These are phyloP conservation scores for Australoheros scitulus DNA, from an alignment of 2,113 vertebrate species.

Conservation along the genomic window DNA sequence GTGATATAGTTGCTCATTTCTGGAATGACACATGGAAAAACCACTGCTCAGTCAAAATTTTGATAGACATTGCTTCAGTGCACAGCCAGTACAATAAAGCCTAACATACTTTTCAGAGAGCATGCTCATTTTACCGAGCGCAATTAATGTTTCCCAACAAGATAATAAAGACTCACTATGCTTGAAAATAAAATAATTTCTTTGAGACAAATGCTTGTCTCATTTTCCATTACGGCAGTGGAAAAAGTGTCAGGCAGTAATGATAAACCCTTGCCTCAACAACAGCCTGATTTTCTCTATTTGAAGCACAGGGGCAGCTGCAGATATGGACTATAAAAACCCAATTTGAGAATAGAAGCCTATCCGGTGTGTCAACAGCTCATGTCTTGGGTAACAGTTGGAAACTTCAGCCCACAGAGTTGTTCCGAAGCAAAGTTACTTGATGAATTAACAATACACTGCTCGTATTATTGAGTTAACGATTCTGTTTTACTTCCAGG, in stretches of 20 bases:
- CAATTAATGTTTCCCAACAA: conserved; percentile 19
- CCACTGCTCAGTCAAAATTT: background rate
- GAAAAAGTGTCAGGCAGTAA: conserved; percentile 59
- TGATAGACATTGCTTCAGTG: background rate
- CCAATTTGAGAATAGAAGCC: conserved; percentile 74
- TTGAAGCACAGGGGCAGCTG: conserved; percentile 77
- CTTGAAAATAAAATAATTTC: conserved; percentile 33
- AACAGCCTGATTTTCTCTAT: conserved; percentile 70
- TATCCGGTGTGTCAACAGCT: conserved; percentile 68
- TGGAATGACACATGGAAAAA: conserved; percentile 21
- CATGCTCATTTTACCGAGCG: background rate
- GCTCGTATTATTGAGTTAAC: conserved; percentile 66
- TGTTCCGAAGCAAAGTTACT: conserved; percentile 60
- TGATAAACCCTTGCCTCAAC: conserved; percentile 65
- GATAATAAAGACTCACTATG: conserved; percentile 2
- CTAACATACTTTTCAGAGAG: background rate
- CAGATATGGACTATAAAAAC: conserved; percentile 78
- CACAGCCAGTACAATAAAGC: background rate
- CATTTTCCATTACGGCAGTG: conserved; percentile 59
- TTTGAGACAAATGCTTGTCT: conserved; percentile 40
- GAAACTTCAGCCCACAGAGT: conserved; percentile 54
- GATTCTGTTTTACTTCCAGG: conserved; percentile 72
- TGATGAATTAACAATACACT: conserved; percentile 69
- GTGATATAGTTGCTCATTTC: background rate
- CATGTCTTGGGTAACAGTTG: conserved; percentile 70